phyloP scores from a whole-genome alignment of 53 echinoderm and acorn worm genomes.

The Luidia sarsii region DNA sequence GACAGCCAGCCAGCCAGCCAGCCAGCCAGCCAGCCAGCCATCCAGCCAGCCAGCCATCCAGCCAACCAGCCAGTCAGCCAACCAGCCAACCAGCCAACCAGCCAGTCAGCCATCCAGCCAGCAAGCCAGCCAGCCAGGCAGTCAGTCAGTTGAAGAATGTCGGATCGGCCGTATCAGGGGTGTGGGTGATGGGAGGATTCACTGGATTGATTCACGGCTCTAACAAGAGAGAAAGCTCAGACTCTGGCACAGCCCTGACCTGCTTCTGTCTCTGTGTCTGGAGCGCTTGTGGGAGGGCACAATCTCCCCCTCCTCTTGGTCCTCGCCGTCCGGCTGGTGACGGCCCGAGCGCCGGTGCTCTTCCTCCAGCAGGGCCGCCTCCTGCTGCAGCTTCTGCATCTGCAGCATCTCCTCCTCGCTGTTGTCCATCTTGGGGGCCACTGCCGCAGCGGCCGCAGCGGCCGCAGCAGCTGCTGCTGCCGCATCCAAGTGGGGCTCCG shows the following conservation, averaged over 20 bases:
- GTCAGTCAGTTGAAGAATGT: too few relatives aligned
- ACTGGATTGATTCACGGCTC: too few relatives aligned
- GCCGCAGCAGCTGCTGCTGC: neutral
- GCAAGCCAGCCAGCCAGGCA: too few relatives aligned
- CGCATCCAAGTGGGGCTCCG: conserved; percentile 29
- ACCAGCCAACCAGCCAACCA: too few relatives aligned
- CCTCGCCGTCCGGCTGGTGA: conserved; percentile 44
- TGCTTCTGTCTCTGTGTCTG: conserved; percentile 62
- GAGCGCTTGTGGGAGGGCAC: conserved; percentile 61
- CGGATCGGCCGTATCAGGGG: too few relatives aligned
- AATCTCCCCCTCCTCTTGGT: conserved; percentile 59
- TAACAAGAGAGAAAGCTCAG: too few relatives aligned
- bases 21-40: too few relatives aligned
- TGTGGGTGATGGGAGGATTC: too few relatives aligned
- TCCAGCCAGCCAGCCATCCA: too few relatives aligned
- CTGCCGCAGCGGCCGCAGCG: neutral
- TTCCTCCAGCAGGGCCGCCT: conserved; percentile 53
- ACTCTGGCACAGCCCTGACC: conserved; percentile 40
- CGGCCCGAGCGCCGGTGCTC: conserved; percentile 46
- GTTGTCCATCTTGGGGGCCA: neutral
- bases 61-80: too few relatives aligned
- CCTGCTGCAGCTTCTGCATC: conserved; percentile 60
- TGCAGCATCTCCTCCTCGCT: conserved; percentile 43
- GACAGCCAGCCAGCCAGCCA: too few relatives aligned
- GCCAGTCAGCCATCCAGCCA: too few relatives aligned